A percentile compares a stretch with the other conserved stretches of the same genome.
Evolutionary conservation across 1,140 invertebrate genomes (phyloP).

Genomic region (silkworm (Bombyx mori)): DNA sequence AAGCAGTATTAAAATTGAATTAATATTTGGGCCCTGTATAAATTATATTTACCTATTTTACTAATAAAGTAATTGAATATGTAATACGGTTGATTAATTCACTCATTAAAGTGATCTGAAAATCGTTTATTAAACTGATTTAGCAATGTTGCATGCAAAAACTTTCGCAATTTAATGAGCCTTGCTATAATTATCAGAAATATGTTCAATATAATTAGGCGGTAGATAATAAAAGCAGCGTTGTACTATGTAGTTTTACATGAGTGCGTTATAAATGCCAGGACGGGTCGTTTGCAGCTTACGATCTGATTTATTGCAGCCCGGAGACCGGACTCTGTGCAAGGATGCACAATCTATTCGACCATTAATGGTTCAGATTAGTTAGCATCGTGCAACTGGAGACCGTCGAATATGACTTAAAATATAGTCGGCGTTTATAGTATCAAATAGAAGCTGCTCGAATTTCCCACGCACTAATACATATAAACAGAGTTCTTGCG

Average conservation of each 20-base stretch:
- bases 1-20: too few species aligned
- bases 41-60: too few species aligned
- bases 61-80: too few species aligned
- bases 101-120: too few species aligned
- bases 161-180: constrained; percentile 23
- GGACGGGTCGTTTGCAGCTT: constrained; percentile 19
- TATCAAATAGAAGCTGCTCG: constrained; percentile 11
- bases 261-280: constrained; percentile 22
- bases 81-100: too few species aligned
- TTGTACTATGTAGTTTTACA: constrained; percentile 7
- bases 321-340: constrained; percentile 21
- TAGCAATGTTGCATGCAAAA: constrained; percentile 11
- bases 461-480: constrained; percentile 48
- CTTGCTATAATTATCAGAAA: constrained; percentile 14
- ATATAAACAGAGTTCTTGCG: neutral
- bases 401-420: constrained; percentile 53
- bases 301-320: constrained; percentile 22
- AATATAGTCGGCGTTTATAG: constrained; percentile 34
- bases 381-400: constrained; percentile 36
- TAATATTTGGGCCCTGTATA: too few species aligned
- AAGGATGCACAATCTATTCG: constrained; percentile 53
- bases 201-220: constrained; percentile 18
- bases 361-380: constrained; percentile 18
- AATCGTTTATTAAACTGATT: too few species aligned
- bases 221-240: constrained; percentile 14